These are phyloP conservation scores for Craterocephalus amniculus DNA, from an alignment of 2,797 vertebrate species.

Conservation along the genomic window DNA sequence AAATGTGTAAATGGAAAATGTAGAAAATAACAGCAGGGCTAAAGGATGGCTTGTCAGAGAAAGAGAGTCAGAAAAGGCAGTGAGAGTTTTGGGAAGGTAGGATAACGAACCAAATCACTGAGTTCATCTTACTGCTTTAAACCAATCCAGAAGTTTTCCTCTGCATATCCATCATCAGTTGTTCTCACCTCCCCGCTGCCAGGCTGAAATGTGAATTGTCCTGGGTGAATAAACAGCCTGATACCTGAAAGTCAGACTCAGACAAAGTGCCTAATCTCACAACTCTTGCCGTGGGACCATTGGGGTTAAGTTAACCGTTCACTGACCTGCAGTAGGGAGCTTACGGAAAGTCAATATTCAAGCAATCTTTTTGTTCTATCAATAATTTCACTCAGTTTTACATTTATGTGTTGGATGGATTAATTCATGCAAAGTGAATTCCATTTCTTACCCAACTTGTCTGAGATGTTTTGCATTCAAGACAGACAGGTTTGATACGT, in stretches of 20 bases:
- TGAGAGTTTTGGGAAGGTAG: constrained; percentile 27
- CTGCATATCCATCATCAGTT: constrained; percentile 69
- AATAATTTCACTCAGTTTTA: constrained; percentile 36
- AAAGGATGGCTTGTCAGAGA: constrained; percentile 8
- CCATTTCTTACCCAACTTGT: constrained; percentile 40
- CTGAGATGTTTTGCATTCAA: constrained; percentile 39
- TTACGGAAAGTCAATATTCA: constrained; percentile 48
- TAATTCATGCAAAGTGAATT: constrained; percentile 47
- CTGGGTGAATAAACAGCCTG: constrained; percentile 65
- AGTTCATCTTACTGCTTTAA: constrained; percentile 60
- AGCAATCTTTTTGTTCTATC: constrained; percentile 33
- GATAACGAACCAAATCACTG: constrained; percentile 40
- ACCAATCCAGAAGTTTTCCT: constrained; percentile 52
- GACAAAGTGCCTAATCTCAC: constrained; percentile 53
- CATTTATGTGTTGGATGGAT: constrained; percentile 21
- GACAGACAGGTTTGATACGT: constrained; percentile 47
- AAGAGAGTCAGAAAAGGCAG: constrained; percentile 17
- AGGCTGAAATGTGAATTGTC: constrained; percentile 51
- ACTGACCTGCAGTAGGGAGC: constrained; percentile 37
- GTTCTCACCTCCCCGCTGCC: constrained; percentile 61
- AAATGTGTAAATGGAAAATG: constrained; percentile 13
- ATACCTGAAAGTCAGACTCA: constrained; percentile 66
- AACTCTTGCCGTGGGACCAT: constrained; percentile 38
- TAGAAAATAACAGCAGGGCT: constrained; percentile 14
- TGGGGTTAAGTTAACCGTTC: constrained; percentile 60